Evolutionary conservation across 1,140 invertebrate genomes (phyloP).

Genomic region (Drosophila prosaltans): DNA sequence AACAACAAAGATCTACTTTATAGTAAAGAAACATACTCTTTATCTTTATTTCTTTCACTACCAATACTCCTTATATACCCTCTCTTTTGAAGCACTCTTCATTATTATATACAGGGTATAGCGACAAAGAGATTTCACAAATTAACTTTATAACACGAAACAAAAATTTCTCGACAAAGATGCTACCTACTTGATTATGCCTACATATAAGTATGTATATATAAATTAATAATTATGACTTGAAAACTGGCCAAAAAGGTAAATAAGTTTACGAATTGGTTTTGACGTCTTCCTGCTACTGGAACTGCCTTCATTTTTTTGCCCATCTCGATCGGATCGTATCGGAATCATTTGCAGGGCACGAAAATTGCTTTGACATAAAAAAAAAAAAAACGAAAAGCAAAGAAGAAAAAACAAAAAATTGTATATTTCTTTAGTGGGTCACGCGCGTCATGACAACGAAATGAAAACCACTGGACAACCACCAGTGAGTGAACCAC

Average conservation of each 20-base stretch:
- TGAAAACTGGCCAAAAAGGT: conserved; percentile 71
- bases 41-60: background rate
- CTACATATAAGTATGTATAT: conserved; percentile 7
- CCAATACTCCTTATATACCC: background rate
- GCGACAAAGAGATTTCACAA: conserved; percentile 61
- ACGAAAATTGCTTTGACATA: conserved; percentile 79
- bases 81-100: background rate
- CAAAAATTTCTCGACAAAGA: conserved; percentile 67
- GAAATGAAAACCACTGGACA: conserved; percentile 64
- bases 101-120: background rate
- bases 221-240: conserved; percentile 75
- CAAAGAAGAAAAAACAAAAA: conserved; percentile 34
- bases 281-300: conserved; percentile 37
- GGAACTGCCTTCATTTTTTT: conserved; percentile 3
- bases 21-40: too few species aligned
- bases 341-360: conserved; percentile 27
- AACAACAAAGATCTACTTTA: too few species aligned
- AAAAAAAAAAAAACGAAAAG: conserved; percentile 46
- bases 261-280: conserved; percentile 49
- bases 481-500: conserved; percentile 36
- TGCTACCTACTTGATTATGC: conserved; percentile 28
- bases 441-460: conserved; percentile 75
- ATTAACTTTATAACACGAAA: conserved; percentile 77
- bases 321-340: conserved; percentile 23
- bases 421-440: conserved; percentile 60